Percentiles rank a stretch among this genome's conserved stretches.
Evolutionary conservation across 2,888 invertebrate genomes (phyloP).

Genomic region (Steinernema hermaphroditum): DNA sequence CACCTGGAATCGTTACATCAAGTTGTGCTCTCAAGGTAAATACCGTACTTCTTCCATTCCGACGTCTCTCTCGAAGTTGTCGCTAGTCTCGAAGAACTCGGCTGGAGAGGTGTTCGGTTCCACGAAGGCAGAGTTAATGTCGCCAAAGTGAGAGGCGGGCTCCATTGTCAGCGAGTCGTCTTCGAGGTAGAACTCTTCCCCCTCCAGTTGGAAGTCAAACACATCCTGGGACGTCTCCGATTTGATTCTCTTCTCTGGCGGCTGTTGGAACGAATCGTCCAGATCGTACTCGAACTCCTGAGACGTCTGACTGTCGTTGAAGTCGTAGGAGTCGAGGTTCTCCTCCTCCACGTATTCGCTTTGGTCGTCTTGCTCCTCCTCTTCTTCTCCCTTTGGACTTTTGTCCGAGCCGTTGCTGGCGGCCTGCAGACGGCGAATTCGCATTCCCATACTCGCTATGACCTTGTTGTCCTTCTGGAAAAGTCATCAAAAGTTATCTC

Average conservation of each 20-base stretch:
- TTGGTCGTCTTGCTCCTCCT: no score
- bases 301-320: no score
- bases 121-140: background rate
- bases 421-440: background rate
- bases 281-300: no score
- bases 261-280: no score
- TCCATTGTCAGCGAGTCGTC: background rate
- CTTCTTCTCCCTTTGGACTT: no score
- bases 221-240: no score
- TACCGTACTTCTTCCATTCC: background rate
- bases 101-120: background rate
- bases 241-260: no score
- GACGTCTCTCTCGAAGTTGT: background rate
- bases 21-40: background rate
- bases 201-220: no score
- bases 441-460: background rate
- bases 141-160: background rate
- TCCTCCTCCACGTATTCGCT: no score
- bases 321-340: no score
- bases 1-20: background rate
- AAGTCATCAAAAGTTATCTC: background rate
- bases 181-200: background rate
- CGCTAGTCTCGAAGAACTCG: background rate
- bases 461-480: conserved; percentile 1
- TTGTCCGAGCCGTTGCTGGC: no score